Conservation (phyloP, 2,797 vertebrate genomes). For the Meda fulgida region DNA sequence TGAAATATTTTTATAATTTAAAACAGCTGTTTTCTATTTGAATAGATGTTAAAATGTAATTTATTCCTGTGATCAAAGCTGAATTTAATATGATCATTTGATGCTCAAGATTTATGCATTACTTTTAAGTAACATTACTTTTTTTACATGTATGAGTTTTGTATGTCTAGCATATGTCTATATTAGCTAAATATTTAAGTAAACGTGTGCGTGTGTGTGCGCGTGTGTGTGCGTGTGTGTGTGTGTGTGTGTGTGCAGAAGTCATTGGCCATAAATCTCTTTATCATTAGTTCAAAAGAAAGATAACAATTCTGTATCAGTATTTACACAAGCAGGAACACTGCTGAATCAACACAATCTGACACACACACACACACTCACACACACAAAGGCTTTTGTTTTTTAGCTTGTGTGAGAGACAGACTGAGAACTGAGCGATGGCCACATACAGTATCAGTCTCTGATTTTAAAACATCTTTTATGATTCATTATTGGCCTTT, state of each 20-base stretch:
- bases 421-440: neutral
- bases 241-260: conserved; percentile 41
- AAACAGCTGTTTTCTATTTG: neutral
- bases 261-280: conserved; percentile 8
- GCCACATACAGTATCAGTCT: neutral
- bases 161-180: neutral
- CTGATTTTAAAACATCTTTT: neutral
- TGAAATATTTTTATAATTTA: neutral
- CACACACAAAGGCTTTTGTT: conserved; percentile 36
- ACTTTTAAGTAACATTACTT: too few relatives aligned
- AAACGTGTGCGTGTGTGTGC: conserved; percentile 33
- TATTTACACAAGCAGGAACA: conserved; percentile 11
- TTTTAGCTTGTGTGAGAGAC: conserved; percentile 21
- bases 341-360: conserved; percentile 17
- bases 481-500: neutral
- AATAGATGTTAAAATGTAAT: neutral
- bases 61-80: neutral
- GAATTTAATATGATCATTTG: neutral
- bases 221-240: conserved; percentile 36
- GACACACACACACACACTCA: conserved; percentile 33
- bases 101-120: too few relatives aligned
- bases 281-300: conserved; percentile 2
- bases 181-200: neutral
- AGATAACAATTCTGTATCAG: neutral
- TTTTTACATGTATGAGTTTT: neutral